phyloP scores from a whole-genome alignment of 1,140 invertebrate species.

The Sipha flava region DNA sequence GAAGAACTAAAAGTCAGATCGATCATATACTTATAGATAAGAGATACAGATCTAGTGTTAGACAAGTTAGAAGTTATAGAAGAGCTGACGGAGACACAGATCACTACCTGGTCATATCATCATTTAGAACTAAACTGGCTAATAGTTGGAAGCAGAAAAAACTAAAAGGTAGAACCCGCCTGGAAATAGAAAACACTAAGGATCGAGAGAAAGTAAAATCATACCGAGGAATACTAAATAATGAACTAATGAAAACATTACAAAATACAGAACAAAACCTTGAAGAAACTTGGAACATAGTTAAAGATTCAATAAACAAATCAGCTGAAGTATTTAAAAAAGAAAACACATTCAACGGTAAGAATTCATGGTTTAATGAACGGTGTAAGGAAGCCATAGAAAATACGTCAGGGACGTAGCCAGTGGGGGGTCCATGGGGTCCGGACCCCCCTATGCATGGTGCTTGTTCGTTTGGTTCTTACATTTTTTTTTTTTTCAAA shows the following conservation, averaged over 20 bases:
- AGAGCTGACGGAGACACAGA: conserved; percentile 34
- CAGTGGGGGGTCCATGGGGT: too few relatives aligned
- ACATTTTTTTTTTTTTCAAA: neutral
- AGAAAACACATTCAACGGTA: neutral
- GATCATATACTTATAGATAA: conserved; percentile 35
- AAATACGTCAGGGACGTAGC: too few relatives aligned
- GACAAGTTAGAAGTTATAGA: conserved; percentile 32
- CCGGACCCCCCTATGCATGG: too few relatives aligned
- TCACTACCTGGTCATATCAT: conserved; percentile 33
- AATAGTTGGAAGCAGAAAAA: neutral
- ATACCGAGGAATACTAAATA: neutral
- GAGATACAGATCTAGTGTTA: conserved; percentile 23
- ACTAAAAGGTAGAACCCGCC: neutral
- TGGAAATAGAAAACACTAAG: conserved; percentile 3
- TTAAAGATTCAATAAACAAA: conserved; percentile 1
- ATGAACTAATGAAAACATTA: neutral
- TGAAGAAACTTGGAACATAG: neutral
- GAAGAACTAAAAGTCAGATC: conserved; percentile 34
- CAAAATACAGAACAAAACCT: neutral
- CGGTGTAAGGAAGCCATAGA: conserved; percentile 26
- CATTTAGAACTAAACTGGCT: conserved; percentile 14
- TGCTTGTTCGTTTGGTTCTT: neutral
- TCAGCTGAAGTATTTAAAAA: conserved; percentile 11
- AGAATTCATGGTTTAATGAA: conserved; percentile 33
- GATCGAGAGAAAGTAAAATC: neutral